A percentile compares a stretch with the other conserved stretches of the same genome.
These are phyloP conservation scores for Leucosticte australis DNA, from an alignment of 2,113 vertebrate species.

Conservation along the genomic window DNA sequence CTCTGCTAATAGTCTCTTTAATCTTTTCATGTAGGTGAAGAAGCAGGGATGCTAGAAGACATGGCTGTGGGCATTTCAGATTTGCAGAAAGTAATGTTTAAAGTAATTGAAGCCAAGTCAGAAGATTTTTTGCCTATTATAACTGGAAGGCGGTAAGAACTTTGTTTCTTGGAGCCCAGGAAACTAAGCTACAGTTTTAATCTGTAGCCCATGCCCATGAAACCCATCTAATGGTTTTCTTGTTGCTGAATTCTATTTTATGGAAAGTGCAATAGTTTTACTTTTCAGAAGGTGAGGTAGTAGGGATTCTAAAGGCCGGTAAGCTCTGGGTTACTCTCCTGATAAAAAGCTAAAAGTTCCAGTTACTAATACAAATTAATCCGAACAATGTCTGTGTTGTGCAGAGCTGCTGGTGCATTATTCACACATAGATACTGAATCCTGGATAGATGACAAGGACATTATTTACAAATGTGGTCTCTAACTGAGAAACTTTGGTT, in stretches of 20 bases:
- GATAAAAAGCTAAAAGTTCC: background rate
- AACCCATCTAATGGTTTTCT: background rate
- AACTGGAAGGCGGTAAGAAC: constrained; percentile 90
- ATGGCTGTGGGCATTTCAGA: constrained; percentile 95
- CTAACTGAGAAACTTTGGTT: background rate
- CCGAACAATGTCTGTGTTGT: background rate
- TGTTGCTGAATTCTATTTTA: background rate
- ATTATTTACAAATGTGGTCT: background rate
- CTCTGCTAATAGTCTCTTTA: constrained; percentile 31
- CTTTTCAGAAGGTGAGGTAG: background rate
- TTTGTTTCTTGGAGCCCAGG: background rate
- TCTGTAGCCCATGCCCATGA: background rate
- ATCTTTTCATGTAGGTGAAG: constrained; percentile 82
- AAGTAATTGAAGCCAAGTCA: constrained; percentile 89
- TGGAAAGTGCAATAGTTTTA: background rate
- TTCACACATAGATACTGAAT: background rate
- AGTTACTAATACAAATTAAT: background rate
- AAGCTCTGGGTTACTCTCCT: background rate
- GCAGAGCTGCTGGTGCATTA: background rate
- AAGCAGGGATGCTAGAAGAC: constrained; percentile 97
- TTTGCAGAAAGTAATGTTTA: constrained; percentile 90
- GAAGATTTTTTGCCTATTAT: constrained; percentile 89
- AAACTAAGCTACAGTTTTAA: background rate
- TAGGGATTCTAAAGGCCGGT: background rate
- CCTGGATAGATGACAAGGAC: background rate